phyloP scores from a whole-genome alignment of 2,888 invertebrate species.

The Nezara viridula region DNA sequence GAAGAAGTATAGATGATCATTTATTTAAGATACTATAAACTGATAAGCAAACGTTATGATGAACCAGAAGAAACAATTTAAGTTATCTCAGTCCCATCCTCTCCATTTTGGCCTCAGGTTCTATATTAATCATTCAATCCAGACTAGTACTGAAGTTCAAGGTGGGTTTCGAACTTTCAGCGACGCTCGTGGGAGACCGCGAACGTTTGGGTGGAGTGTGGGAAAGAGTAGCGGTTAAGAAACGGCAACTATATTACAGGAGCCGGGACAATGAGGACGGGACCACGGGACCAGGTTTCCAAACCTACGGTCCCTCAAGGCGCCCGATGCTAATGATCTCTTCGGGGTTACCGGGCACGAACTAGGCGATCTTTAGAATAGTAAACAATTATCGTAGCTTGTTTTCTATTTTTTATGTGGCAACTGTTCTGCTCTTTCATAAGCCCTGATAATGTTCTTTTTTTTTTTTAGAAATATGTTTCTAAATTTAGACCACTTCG shows the following conservation, averaged over 20 bases:
- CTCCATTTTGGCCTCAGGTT: too few species aligned
- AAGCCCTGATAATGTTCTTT: neutral
- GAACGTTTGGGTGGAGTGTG: neutral
- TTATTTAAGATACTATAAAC: too few species aligned
- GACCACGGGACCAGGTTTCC: slow-evolving; percentile 13
- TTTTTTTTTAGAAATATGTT: slow-evolving; percentile 23
- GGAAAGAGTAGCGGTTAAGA: neutral
- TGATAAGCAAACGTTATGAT: too few species aligned
- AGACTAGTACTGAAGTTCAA: neutral
- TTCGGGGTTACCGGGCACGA: neutral
- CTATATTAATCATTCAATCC: neutral
- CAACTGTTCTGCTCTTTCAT: neutral
- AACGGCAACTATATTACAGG: neutral
- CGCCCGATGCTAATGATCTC: slow-evolving; percentile 27
- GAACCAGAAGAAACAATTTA: too few species aligned
- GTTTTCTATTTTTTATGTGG: neutral
- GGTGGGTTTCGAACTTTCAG: neutral
- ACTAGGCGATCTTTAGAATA: neutral
- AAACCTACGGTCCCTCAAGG: neutral
- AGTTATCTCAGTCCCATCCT: too few species aligned
- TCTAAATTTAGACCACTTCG: neutral
- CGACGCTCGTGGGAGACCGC: neutral
- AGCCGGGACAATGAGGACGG: neutral
- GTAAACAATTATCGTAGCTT: slow-evolving; percentile 23
- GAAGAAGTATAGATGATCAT: too few species aligned